Evolutionary conservation across 2,797 vertebrate species (phyloP).

Genomic region (Heteromormyrus szaboi): DNA sequence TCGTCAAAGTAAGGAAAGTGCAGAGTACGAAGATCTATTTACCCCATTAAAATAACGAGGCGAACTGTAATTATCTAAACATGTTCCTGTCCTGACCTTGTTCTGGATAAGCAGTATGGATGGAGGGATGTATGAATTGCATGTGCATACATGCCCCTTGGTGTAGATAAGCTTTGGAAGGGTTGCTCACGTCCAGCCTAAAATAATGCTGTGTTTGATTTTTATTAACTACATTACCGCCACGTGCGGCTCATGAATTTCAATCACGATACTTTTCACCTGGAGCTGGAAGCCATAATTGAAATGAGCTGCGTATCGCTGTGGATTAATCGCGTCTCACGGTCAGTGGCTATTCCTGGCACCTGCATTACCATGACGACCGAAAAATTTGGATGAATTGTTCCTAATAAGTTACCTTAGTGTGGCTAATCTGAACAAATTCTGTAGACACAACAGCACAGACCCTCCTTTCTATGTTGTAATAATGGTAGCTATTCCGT

Average conservation of each 20-base stretch:
- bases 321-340: constrained; percentile 36
- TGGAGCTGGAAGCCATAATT: constrained; percentile 35
- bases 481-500: background rate
- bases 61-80: background rate
- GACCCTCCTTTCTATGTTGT: background rate
- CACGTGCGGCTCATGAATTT: constrained; percentile 42
- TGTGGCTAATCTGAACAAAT: background rate
- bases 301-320: constrained; percentile 49
- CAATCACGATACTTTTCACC: constrained; percentile 35
- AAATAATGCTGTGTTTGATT: constrained; percentile 41
- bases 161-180: background rate
- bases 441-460: background rate
- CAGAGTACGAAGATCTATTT: background rate
- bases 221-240: constrained; percentile 51
- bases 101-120: background rate
- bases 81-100: background rate
- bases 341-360: constrained; percentile 36
- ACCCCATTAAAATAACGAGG: background rate
- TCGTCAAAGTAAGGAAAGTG: background rate
- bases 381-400: background rate
- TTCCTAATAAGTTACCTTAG: background rate
- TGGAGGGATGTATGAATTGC: background rate
- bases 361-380: constrained; percentile 11
- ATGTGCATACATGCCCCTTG: background rate
- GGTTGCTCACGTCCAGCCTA: background rate